Evolutionary conservation across 2,888 invertebrate species (phyloP).

Genomic region (Conchocele bisecta): DNA sequence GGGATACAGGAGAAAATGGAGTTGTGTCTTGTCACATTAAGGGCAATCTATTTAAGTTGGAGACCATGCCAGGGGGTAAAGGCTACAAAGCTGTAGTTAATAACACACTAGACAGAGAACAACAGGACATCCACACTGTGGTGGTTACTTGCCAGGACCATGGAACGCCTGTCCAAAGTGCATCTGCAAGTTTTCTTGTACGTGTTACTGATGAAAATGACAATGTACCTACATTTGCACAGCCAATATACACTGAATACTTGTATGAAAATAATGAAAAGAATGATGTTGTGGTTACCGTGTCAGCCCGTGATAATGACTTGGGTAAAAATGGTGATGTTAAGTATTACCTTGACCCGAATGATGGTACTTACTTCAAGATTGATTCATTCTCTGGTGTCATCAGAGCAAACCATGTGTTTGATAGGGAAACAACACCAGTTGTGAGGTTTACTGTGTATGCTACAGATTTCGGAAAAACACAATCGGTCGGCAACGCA

Average conservation of each 20-base stretch:
- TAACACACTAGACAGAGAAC: constrained; percentile 73
- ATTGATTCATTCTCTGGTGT: constrained; percentile 63
- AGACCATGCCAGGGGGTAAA: constrained; percentile 64
- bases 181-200: constrained; percentile 69
- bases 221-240: constrained; percentile 92
- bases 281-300: constrained; percentile 87
- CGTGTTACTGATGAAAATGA: constrained; percentile 94
- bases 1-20: constrained; percentile 76
- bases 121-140: constrained; percentile 65
- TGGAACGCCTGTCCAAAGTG: constrained; percentile 62
- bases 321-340: constrained; percentile 67
- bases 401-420: constrained; percentile 60
- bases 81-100: constrained; percentile 83
- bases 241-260: constrained; percentile 55
- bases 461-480: constrained; percentile 68
- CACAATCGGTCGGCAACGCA: constrained; percentile 64
- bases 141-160: constrained; percentile 86
- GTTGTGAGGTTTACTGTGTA: constrained; percentile 63
- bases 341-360: constrained; percentile 80
- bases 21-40: constrained; percentile 58
- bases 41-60: constrained; percentile 63
- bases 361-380: constrained; percentile 85
- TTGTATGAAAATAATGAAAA: constrained; percentile 66
- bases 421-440: constrained; percentile 66
- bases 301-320: constrained; percentile 90